Percentiles rank a stretch among this genome's conserved stretches.
phyloP scores from a whole-genome alignment of 1,140 invertebrate genomes.

The Atopsyche davidsoni region DNA sequence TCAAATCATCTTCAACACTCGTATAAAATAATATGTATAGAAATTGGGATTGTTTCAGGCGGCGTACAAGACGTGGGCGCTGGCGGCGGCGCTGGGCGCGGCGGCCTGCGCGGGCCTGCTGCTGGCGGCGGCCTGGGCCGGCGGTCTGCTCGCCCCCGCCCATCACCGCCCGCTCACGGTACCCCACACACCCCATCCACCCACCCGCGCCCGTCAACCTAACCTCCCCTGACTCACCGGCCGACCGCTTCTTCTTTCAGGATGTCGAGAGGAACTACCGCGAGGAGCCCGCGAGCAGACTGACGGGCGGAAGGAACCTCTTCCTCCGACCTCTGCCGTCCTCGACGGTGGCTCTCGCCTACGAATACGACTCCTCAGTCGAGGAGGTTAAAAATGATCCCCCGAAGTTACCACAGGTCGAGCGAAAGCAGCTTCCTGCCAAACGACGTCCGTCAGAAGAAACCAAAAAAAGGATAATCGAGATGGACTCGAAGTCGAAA shows the following conservation, averaged over 20 bases:
- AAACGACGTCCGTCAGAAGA: neutral
- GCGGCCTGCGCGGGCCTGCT: constrained; percentile 39
- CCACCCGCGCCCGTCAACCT: too few species aligned
- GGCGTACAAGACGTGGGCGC: constrained; percentile 40
- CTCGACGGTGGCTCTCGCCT: neutral
- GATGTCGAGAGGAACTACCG: neutral
- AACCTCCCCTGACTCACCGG: neutral
- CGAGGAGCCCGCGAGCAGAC: too few species aligned
- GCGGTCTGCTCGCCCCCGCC: constrained; percentile 35
- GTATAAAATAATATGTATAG: too few species aligned
- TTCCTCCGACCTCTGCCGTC: neutral
- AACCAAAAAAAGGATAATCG: neutral
- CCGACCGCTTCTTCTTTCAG: neutral
- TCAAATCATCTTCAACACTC: too few species aligned
- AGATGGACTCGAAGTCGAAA: neutral
- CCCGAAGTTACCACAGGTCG: too few species aligned
- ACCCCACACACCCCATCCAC: too few species aligned
- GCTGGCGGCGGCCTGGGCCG: constrained; percentile 37
- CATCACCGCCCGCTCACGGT: neutral
- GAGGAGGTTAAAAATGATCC: neutral
- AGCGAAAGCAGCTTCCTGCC: too few species aligned
- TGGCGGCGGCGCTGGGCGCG: constrained; percentile 41
- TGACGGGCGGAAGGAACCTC: too few species aligned
- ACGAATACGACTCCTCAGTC: neutral
- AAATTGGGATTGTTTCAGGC: constrained; percentile 37